A percentile compares a stretch with the other conserved stretches of the same genome.
phyloP scores from a whole-genome alignment of 2,113 vertebrate genomes.

The Sturnira hondurensis region DNA sequence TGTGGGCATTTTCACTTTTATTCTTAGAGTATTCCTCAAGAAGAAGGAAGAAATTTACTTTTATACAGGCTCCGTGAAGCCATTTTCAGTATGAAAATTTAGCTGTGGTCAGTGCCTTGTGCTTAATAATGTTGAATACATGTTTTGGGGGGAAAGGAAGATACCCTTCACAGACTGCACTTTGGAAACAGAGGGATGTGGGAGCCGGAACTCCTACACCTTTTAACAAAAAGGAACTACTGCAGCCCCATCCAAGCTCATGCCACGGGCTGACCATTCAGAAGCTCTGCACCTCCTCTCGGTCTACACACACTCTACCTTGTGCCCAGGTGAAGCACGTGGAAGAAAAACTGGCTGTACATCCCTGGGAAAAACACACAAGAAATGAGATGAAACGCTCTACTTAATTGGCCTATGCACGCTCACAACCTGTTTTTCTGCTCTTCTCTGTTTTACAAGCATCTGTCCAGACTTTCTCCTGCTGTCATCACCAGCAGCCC shows the following conservation, averaged over 20 bases:
- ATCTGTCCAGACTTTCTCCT: neutral
- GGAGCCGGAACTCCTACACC: no score
- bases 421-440: conserved; percentile 53
- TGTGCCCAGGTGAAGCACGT: rapidly evolving
- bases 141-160: neutral
- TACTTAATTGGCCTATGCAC: neutral
- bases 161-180: neutral
- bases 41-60: neutral
- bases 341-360: neutral
- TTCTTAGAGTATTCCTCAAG: neutral
- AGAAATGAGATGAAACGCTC: neutral
- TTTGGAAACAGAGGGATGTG: neutral
- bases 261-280: neutral
- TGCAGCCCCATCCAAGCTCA: no score
- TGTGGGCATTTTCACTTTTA: neutral
- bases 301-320: neutral
- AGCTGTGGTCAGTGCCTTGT: neutral
- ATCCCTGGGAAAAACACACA: conserved; percentile 14
- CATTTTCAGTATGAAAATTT: neutral
- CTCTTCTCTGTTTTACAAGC: conserved; percentile 19
- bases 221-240: neutral
- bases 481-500: neutral
- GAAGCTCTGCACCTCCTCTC: neutral
- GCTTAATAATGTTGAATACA: neutral
- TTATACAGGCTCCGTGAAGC: neutral